Percentiles rank a stretch among this genome's conserved stretches.
Conservation (phyloP, 2,113 vertebrate species). For the Gadus macrocephalus region DNA sequence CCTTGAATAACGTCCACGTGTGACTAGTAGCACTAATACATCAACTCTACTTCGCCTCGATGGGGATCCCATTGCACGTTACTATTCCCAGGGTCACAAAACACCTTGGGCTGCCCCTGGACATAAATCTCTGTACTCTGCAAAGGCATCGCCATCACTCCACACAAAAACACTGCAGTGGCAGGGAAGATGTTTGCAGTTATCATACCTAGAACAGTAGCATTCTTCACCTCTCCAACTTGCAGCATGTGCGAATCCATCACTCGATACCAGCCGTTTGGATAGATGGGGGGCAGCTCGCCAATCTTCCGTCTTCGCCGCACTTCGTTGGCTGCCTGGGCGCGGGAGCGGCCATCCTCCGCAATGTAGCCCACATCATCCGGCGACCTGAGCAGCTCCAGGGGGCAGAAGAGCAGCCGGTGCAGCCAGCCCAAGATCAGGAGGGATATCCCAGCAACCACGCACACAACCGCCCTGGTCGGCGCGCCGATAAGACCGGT, state of each 20-base stretch:
- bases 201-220: conserved; percentile 68
- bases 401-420: conserved; percentile 62
- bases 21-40: too few species aligned
- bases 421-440: conserved; percentile 54
- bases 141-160: too few species aligned
- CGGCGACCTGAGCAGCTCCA: conserved; percentile 59
- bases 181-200: too few species aligned
- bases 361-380: conserved; percentile 76
- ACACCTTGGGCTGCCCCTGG: too few species aligned
- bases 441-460: conserved; percentile 36
- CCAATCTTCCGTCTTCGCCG: conserved; percentile 70
- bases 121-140: too few species aligned
- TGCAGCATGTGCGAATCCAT: conserved; percentile 72
- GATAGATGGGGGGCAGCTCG: conserved; percentile 75
- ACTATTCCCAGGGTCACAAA: too few species aligned
- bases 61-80: too few species aligned
- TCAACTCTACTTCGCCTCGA: too few species aligned
- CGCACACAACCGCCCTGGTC: conserved; percentile 32
- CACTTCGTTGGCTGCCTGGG: conserved; percentile 68
- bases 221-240: conserved; percentile 61
- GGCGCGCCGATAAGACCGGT: conserved; percentile 38
- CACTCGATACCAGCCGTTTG: conserved; percentile 81
- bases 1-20: too few species aligned
- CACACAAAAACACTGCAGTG: background rate
- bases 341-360: conserved; percentile 62